Conservation (phyloP, 2,888 invertebrate genomes). For the Erebia aethiops region DNA sequence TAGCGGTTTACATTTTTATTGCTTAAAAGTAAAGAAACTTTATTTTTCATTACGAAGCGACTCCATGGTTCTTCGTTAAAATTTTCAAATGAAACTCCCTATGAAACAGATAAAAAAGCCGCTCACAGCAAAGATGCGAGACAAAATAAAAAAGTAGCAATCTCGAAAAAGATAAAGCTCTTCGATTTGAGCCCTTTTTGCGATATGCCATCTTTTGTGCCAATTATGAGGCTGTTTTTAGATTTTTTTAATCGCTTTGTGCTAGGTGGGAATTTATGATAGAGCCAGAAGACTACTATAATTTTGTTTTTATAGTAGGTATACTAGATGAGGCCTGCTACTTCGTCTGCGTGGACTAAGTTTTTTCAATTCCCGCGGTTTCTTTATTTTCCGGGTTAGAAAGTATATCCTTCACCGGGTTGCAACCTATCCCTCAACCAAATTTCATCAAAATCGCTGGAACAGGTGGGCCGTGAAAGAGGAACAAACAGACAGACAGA, state of each 20-base stretch:
- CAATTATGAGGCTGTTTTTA: conserved; percentile 71
- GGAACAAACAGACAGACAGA: too few relatives aligned
- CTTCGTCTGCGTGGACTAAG: too few relatives aligned
- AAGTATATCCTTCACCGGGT: too few relatives aligned
- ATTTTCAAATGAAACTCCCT: conserved; percentile 53
- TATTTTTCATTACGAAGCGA: conserved; percentile 23
- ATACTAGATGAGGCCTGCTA: too few relatives aligned
- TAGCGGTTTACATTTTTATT: too few relatives aligned
- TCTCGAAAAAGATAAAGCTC: conserved; percentile 71
- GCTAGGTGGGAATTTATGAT: conserved; percentile 69
- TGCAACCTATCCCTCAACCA: too few relatives aligned
- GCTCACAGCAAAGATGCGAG: conserved; percentile 57
- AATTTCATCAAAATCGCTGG: too few relatives aligned
- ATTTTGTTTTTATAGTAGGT: too few relatives aligned
- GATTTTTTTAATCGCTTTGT: conserved; percentile 54
- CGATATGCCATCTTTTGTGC: conserved; percentile 77
- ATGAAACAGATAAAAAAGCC: conserved; percentile 64
- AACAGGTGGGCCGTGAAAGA: too few relatives aligned
- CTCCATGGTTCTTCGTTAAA: conserved; percentile 53
- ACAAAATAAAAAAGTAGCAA: conserved; percentile 75
- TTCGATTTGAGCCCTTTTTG: conserved; percentile 64
- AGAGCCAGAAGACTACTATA: conserved; percentile 22
- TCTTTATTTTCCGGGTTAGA: too few relatives aligned
- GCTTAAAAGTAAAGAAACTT: too few relatives aligned
- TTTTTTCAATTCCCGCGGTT: too few relatives aligned